phyloP scores from a whole-genome alignment of 2,797 vertebrate genomes.

The Echeneis naucrates region DNA sequence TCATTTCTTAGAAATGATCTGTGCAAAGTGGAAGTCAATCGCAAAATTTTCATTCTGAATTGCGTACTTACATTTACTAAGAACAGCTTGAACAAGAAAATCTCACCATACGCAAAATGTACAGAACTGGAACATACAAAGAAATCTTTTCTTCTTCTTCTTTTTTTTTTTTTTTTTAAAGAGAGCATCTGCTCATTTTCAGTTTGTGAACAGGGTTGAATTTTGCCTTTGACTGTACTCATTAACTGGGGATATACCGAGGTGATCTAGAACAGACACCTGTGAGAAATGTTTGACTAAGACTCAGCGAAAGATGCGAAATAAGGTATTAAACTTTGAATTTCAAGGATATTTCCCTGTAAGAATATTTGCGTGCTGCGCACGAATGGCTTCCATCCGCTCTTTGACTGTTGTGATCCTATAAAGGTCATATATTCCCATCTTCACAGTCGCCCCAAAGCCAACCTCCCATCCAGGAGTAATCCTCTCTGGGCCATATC shows the following conservation, averaged over 20 bases:
- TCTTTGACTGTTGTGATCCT: constrained; percentile 72
- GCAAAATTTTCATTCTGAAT: too few species aligned
- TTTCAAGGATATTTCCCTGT: constrained; percentile 28
- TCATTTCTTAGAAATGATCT: too few species aligned
- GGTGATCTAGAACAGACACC: constrained; percentile 14
- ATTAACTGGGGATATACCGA: rapidly evolving
- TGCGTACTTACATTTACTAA: neutral
- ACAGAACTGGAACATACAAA: neutral
- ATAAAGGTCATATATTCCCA: constrained; percentile 75
- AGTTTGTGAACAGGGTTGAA: too few species aligned
- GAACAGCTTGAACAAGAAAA: neutral
- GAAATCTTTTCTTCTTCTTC: too few species aligned
- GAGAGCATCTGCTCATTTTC: too few species aligned
- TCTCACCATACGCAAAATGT: too few species aligned
- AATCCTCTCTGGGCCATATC: constrained; percentile 81
- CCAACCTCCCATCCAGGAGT: constrained; percentile 72
- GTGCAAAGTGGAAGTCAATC: too few species aligned
- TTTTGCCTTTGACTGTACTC: neutral
- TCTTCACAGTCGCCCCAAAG: constrained; percentile 78
- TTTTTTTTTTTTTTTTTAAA: neutral
- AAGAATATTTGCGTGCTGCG: constrained; percentile 41
- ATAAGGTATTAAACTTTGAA: constrained; percentile 28
- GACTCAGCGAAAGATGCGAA: neutral
- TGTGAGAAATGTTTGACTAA: neutral
- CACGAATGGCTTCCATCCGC: constrained; percentile 54